Evolutionary conservation across 2,888 invertebrate genomes (phyloP), one percentile per base, ranked within the genome.

Genomic region (Chymomyza amoena): DNA sequence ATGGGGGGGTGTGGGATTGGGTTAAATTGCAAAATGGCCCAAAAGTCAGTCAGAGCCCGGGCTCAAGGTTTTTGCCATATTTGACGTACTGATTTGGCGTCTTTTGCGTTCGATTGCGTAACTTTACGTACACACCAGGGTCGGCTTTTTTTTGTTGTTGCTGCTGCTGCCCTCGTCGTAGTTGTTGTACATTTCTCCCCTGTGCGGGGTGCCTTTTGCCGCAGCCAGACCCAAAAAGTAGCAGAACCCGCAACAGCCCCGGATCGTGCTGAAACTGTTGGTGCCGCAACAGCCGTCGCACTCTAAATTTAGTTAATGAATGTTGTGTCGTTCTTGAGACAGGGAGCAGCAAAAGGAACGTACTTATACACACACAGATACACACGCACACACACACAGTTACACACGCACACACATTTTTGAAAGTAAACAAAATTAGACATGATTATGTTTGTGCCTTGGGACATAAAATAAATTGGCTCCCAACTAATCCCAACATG

Each of bases 341-440:
- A 54, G 18, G 54, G 54, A 20, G 18, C 18, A 54, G 20, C 10
- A 16, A 20, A 15, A 54, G 54, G 20, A 54, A 20, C 54, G 54
- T n/a, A 45, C 39, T 45, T 45, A 25, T 25, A 25, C 25, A 25
- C 25, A 25, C 25, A 25, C 25, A 25, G 25, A 25, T 25, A 25
- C 25, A 25, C 25, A 25, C 25, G 3, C 25, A 25, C 20, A 3
- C 20, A 20, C 4, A 32, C 45, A 64, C 61, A 20, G 64, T 80
- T 74, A 78, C 72, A 80, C 80, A 78, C 76, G 81, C 86, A 85
- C 84, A 76, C 84, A 80, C 82, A 80, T 85, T 87, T 85, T 87
- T 80, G 83, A 80, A 84, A 83, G 81, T 86, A 88, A 87, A 86
- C 89, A 88, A 86, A 87, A 86, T 86, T 86, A 86, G 86, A 86